Evolutionary conservation across 2,797 vertebrate genomes (phyloP).

Genomic region (Sebastes jordani): DNA sequence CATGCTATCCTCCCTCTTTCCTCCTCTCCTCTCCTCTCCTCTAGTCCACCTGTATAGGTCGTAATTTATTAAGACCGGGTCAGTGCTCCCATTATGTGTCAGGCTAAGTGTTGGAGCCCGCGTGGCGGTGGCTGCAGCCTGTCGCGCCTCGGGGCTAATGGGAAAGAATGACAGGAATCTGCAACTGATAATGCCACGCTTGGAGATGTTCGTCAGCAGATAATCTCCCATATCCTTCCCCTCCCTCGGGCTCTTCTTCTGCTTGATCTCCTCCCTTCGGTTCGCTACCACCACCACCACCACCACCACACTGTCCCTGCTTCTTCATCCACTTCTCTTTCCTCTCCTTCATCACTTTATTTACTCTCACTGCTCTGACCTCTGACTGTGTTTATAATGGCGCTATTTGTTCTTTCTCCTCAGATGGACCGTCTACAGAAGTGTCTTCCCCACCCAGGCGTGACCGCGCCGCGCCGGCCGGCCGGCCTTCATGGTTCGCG

Average conservation of each 20-base stretch:
- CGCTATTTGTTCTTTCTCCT: conserved; percentile 5
- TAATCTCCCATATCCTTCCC: conserved; percentile 75
- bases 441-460: not conserved
- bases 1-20: not conserved
- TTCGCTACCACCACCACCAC: not conserved
- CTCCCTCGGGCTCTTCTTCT: conserved; percentile 56
- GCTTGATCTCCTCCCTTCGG: conserved; percentile 21
- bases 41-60: conserved; percentile 37
- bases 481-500: not conserved
- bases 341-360: not conserved
- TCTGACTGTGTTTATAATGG: not conserved
- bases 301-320: not conserved
- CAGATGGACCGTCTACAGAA: conserved; percentile 32
- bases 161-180: conserved; percentile 84
- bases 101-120: conserved; percentile 32
- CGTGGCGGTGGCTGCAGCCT: conserved; percentile 41
- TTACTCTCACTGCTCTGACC: not conserved
- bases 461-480: not conserved
- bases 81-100: conserved; percentile 37
- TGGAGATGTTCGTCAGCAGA: conserved; percentile 78
- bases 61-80: conserved; percentile 15
- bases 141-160: conserved; percentile 72
- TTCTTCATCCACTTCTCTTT: not conserved
- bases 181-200: conserved; percentile 74
- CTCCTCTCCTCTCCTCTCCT: not conserved